Percentiles rank a stretch among this genome's conserved stretches.
These are phyloP conservation scores for Trachelus troglodyta DNA, from an alignment of 2,888 invertebrate species.

Conservation along the genomic window DNA sequence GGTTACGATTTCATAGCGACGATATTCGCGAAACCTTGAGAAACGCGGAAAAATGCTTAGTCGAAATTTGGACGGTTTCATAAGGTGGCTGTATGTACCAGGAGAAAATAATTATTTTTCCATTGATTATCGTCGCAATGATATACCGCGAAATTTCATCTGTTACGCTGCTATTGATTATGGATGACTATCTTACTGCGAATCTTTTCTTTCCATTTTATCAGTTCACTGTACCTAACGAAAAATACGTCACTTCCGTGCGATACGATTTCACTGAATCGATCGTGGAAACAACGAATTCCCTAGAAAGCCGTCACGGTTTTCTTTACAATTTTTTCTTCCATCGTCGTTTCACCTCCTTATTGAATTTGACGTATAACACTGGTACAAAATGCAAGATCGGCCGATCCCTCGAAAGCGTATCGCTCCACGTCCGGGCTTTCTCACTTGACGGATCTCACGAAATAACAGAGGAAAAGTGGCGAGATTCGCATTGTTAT, in stretches of 20 bases:
- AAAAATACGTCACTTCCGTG: not conserved
- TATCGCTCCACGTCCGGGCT: not conserved
- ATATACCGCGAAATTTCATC: not conserved
- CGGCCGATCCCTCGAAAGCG: not conserved
- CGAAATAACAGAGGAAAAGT: not conserved
- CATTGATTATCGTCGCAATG: not conserved
- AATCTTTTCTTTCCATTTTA: not conserved
- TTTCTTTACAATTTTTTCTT: not conserved
- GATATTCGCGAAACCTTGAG: not conserved
- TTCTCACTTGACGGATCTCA: not conserved
- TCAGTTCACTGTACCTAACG: not conserved
- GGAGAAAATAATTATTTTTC: not conserved
- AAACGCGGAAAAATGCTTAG: not conserved
- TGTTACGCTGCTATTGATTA: not conserved
- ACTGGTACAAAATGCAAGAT: not conserved
- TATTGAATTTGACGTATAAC: not conserved
- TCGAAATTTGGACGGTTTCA: not conserved
- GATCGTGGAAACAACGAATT: not conserved
- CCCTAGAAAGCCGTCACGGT: not conserved
- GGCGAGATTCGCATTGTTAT: not conserved
- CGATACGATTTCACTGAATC: not conserved
- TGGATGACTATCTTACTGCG: not conserved
- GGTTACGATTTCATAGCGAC: constrained; percentile 20
- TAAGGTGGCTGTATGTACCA: not conserved
- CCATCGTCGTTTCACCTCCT: not conserved